Evolutionary conservation across 2,113 vertebrate species (phyloP), one percentile per base, ranked within the genome.

Genomic region (Beaufortia kweichowensis): DNA sequence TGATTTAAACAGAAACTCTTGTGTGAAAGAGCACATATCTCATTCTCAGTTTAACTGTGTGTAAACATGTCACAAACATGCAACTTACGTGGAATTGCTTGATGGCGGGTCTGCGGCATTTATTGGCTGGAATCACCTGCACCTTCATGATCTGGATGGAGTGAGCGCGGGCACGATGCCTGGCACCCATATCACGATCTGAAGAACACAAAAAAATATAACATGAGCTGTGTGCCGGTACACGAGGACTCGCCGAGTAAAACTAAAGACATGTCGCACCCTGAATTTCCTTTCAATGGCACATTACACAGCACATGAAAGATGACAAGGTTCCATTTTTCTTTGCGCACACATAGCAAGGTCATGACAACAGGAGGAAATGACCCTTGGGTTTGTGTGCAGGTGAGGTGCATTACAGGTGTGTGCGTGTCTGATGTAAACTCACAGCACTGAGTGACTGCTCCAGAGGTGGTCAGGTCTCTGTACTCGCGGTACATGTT

Each of bases 401-500:
- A 70, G 17, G 0, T 21, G 2, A 70, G 17, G 0, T 21, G 2
- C 19, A 50, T 50, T 6, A 21, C 43, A 4, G 14, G 28, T 62
- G 23, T 65, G 29, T 2, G 17, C 3, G n/a, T 24, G 6, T 17
- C 15, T 17, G 6, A n/a, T 56, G 8, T 6, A 8, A 31, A 92
- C 97, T 95, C 85, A 99, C 97, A 99, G 93, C 97, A 99, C 90
- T 96, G 96, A 24, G 97, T 99, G 88, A 99, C 97, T 0, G 97
- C 97, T 71, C 92, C 96, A 0, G 97, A 96, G 0, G 97, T 98
- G 84, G 95, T 96, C 90, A 99, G 84, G 84, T 99, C 97, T 35
- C 97, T 86, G 92, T 98, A 99, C 89, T 99, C 97, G 48, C 97
- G 92, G 93, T 99, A 99, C 97, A 99, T 99, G 89, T 99, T 99